phyloP scores from a whole-genome alignment of 2,797 vertebrate species.

The Clarias laeviceps region DNA sequence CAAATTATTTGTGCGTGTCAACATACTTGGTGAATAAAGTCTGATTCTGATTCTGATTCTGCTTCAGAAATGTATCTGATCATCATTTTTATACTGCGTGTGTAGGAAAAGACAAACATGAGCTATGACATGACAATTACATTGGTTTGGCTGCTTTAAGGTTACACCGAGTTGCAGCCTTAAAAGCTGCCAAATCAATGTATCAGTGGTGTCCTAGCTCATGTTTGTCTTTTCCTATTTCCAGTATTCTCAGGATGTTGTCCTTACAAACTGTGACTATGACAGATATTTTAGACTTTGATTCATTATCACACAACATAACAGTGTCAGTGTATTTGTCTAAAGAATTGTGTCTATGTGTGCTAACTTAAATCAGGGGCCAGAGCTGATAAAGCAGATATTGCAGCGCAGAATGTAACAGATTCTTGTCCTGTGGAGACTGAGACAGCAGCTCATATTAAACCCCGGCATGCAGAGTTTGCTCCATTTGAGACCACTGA shows the following conservation, averaged over 20 bases:
- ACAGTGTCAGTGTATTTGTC: background rate
- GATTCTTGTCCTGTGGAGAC: background rate
- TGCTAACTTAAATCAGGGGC: slow-evolving; percentile 7
- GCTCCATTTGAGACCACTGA: slow-evolving; percentile 2
- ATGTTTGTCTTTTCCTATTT: background rate
- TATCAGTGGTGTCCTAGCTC: too few species aligned
- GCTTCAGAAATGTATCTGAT: too few species aligned
- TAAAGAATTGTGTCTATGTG: slow-evolving; percentile 1
- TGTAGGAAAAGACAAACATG: too few species aligned
- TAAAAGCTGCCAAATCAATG: background rate
- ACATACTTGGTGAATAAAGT: too few species aligned
- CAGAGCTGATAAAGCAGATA: slow-evolving; percentile 3
- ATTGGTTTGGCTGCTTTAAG: too few species aligned
- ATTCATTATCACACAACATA: background rate
- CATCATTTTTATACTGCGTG: too few species aligned
- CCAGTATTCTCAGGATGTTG: background rate
- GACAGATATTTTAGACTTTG: background rate
- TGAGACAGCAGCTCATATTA: background rate
- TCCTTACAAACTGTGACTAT: background rate
- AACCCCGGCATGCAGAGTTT: background rate
- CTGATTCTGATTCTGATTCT: too few species aligned
- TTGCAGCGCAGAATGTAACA: background rate
- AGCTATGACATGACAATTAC: too few species aligned
- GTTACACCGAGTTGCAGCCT: background rate
- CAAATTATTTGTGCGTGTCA: too few species aligned